Evolutionary conservation across 1,140 invertebrate genomes (phyloP).

Genomic region (Calephelis nemesis): DNA sequence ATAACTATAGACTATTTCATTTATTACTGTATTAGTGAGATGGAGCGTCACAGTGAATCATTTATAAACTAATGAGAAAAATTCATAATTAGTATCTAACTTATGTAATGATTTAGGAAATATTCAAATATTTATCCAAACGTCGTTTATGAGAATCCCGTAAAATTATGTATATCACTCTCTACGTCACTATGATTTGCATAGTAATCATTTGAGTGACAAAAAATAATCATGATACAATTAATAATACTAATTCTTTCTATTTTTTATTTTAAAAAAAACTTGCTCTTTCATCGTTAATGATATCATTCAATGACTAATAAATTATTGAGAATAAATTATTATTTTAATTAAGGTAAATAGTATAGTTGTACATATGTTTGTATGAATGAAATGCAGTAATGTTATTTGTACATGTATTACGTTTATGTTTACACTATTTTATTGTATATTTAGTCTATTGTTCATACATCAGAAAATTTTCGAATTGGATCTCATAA

Average conservation of each 20-base stretch:
- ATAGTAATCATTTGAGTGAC: conserved; percentile 31
- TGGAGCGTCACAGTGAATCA: too few relatives aligned
- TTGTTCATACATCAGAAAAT: conserved; percentile 1
- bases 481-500: not conserved
- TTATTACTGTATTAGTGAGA: too few relatives aligned
- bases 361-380: conserved; percentile 8
- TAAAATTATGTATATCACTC: conserved; percentile 14
- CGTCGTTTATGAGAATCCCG: too few relatives aligned
- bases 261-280: not conserved
- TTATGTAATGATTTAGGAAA: too few relatives aligned
- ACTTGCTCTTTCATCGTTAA: not conserved
- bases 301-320: not conserved
- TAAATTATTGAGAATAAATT: not conserved
- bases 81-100: too few relatives aligned
- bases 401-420: conserved; percentile 5
- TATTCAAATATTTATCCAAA: too few relatives aligned
- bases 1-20: too few relatives aligned
- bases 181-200: conserved; percentile 31
- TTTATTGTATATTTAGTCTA: conserved; percentile 16
- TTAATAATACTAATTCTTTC: not conserved
- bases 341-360: not conserved
- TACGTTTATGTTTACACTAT: not conserved
- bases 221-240: not conserved
- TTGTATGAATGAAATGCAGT: conserved; percentile 3
- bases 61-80: too few relatives aligned